These are phyloP conservation scores for Acanthopleura granulata DNA, from an alignment of 2,888 invertebrate species.

Conservation along the genomic window DNA sequence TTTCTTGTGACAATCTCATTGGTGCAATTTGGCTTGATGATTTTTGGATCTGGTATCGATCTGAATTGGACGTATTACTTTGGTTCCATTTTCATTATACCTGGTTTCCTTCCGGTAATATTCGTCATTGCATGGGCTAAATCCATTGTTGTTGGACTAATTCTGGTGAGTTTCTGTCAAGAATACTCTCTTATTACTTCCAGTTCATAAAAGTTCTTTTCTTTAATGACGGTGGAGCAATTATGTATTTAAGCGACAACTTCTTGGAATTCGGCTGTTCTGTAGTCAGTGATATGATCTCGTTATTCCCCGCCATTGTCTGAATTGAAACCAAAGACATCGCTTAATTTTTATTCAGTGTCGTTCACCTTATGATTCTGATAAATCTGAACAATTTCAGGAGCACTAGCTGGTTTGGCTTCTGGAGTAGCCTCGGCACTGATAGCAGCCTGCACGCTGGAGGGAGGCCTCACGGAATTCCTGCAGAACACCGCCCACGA, in stretches of 20 bases:
- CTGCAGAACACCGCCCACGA: not conserved
- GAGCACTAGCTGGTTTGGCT: not conserved
- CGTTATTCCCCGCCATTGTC: no score
- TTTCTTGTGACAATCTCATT: not conserved
- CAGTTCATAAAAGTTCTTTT: no score
- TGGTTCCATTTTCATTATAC: not conserved
- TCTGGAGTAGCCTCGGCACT: not conserved
- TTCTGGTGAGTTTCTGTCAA: not conserved
- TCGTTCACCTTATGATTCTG: no score
- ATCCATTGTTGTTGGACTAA: not conserved
- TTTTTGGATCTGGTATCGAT: not conserved
- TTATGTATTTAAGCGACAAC: no score
- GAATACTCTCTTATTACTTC: no score
- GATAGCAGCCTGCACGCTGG: not conserved
- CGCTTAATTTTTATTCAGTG: no score
- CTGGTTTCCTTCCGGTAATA: not conserved
- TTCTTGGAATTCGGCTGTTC: no score
- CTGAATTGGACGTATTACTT: constrained; percentile 10
- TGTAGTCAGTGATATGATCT: no score
- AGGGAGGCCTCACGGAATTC: not conserved
- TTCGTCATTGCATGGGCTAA: not conserved
- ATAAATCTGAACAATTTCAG: not conserved
- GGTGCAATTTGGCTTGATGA: constrained; percentile 1
- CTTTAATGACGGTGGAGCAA: no score
- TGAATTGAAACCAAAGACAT: no score